These are phyloP conservation scores for Polypterus senegalus DNA, from an alignment of 2,113 vertebrate genomes.

Conservation along the genomic window DNA sequence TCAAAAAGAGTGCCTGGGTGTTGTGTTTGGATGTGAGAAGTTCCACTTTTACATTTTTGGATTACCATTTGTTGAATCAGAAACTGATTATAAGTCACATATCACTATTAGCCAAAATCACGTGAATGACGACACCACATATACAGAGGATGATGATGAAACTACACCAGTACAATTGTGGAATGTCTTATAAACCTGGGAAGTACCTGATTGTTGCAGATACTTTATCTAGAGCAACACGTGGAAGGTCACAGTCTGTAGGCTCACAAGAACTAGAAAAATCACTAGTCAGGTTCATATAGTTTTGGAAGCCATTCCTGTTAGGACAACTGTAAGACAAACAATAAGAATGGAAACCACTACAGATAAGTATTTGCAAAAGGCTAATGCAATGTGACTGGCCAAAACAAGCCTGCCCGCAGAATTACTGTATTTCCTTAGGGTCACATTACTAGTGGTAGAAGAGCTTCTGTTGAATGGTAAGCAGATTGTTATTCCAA, in stretches of 20 bases:
- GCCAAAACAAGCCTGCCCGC: neutral
- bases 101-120: neutral
- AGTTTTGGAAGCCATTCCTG: neutral
- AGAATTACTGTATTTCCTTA: neutral
- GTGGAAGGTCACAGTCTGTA: neutral
- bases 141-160: neutral
- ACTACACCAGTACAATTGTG: neutral
- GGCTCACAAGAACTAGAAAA: neutral
- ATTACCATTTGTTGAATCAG: constrained; percentile 1
- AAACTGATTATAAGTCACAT: neutral
- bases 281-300: neutral
- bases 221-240: neutral
- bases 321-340: neutral
- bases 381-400: neutral
- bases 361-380: neutral
- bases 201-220: neutral
- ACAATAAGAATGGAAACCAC: neutral
- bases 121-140: neutral
- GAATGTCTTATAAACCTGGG: neutral
- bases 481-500: no score
- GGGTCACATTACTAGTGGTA: neutral
- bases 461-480: neutral
- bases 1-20: neutral
- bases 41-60: neutral
- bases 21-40: neutral